phyloP scores from a whole-genome alignment of 2,888 invertebrate species.

The Teinopalpus imperialis region DNA sequence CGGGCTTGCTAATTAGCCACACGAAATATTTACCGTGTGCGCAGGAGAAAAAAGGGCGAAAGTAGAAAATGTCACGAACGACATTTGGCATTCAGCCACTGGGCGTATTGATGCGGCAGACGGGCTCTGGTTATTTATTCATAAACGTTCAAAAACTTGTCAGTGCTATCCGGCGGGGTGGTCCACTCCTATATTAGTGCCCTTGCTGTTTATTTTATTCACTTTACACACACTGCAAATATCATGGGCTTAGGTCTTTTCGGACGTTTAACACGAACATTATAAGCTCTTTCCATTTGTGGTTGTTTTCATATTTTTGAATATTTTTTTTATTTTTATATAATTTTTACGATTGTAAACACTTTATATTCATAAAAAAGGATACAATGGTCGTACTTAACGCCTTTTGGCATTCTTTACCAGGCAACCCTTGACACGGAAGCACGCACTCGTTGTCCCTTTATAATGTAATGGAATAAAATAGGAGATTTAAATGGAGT shows the following conservation, averaged over 20 bases:
- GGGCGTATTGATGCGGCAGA: constrained; percentile 75
- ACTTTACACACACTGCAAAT: neutral
- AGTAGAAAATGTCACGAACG: constrained; percentile 76
- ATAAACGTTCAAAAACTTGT: constrained; percentile 78
- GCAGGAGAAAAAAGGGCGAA: constrained; percentile 59
- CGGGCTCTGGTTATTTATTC: constrained; percentile 72
- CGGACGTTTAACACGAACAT: neutral
- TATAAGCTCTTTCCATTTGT: neutral
- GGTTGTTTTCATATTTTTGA: too few relatives aligned
- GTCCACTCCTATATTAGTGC: constrained; percentile 46
- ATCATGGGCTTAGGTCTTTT: neutral
- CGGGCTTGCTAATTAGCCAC: constrained; percentile 55
- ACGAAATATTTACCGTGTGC: constrained; percentile 54
- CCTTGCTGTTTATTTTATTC: constrained; percentile 40
- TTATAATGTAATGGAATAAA: too few relatives aligned
- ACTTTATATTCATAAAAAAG: too few relatives aligned
- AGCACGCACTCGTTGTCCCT: too few relatives aligned
- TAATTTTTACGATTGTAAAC: too few relatives aligned
- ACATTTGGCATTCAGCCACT: constrained; percentile 74
- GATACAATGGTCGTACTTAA: too few relatives aligned
- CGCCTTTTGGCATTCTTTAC: too few relatives aligned
- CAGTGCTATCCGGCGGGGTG: constrained; percentile 43
- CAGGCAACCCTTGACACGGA: too few relatives aligned
- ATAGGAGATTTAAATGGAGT: too few relatives aligned
- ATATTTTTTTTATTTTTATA: too few relatives aligned